Base-by-base conservation (phyloP, 92 coral and sea anemone species). In the Diadumene lineata region DNA sequence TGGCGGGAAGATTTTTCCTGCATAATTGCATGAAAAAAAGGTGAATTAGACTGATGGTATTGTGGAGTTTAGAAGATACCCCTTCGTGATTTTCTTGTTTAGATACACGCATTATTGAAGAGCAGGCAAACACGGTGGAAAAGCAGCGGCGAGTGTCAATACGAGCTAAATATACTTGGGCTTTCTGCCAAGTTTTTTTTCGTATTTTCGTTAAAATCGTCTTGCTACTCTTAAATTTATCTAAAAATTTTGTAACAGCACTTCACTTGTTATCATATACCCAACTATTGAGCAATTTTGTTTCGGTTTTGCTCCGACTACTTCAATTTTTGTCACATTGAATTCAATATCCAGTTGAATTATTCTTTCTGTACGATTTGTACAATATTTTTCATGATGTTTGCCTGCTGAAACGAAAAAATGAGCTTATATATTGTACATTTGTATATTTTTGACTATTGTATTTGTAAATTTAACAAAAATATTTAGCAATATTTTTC, bases 91-190 rank as follows among this genome's bases (percentile, higher is more conserved):
- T 29, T 72, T 69, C 56, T 19, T 72, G 66, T 61, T 56, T 56
- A 26, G 18, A 66, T 38, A 18, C 33, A 31, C 77, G 50, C 31
- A 11, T 18, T 34, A n/a, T 21, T 34, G 2, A 25, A 44, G 73
- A 23, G 60, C 60, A 43, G 60, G 26, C 50, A 51, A 25, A 57
- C 77, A 72, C 62, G 76, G 32, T 31, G 18, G 58, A 44, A 24
- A 32, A 21, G 38, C 68, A 28, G 43, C 2, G 38, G 68, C 31
- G 18, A 62, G 19, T 28, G 34, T 18, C 51, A 56, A 33, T 50
- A 22, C 33, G 77, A 31, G 66, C 56, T 72, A 26, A 21, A 32
- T 55, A 11, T 53, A 56, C n/a, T 48, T 72, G 66, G 77, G 77
- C 77, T 21, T 11, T 50, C 22, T 30, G 77, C 77, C 77, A 72